Base-by-base conservation (phyloP, 2,888 invertebrate species). In the Phytoseiulus persimilis region DNA sequence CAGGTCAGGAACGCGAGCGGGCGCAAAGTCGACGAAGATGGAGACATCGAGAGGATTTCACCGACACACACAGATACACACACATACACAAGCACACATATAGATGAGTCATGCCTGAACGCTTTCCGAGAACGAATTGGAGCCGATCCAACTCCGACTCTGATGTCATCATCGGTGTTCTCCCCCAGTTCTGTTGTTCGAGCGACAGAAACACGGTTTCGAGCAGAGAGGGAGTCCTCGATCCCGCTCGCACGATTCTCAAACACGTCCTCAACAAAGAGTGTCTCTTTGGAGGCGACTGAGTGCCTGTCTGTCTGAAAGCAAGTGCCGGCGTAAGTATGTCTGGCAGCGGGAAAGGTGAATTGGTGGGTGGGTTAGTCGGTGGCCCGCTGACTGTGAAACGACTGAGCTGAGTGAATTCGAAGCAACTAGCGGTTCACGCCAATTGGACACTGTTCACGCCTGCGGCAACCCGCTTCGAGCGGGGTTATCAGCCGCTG, bases 371-470 rank as follows among this genome's bases (percentile, higher is more conserved):
- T 65, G 65, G 65, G 65, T 65, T 28, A 28, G 11, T 65, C 65
- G 65, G 39, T 39, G 39, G 39, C 9, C 28, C 28, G 65, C 65
- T 65, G 28, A 28, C 65, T 65, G 14, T 2, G 18, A 65, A 65
- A 65, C 65, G 65, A 65, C 23, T 65, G 11, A 23, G 23, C 65
- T 65, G 65, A 65, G 65, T 65, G 65, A 65, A 65, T 65, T 65
- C 65, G 18, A 65, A 65, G 65, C 65, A 65, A 65, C 65, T 65
- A 65, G 23, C 65, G 65, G 23, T 65, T 65, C 18, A 65, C 65
- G 65, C 65, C 65, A 65, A 65, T 65, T 65, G 65, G 65, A 65
- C 65, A 65, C 65, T 65, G 65, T 65, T 65, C 65, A 65, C 65
- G 65, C 65, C 65, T 65, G 65, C 65, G 65, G 65, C 65, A 65